phyloP scores from a whole-genome alignment of 2,797 vertebrate species.

The Erpetoichthys calabaricus region DNA sequence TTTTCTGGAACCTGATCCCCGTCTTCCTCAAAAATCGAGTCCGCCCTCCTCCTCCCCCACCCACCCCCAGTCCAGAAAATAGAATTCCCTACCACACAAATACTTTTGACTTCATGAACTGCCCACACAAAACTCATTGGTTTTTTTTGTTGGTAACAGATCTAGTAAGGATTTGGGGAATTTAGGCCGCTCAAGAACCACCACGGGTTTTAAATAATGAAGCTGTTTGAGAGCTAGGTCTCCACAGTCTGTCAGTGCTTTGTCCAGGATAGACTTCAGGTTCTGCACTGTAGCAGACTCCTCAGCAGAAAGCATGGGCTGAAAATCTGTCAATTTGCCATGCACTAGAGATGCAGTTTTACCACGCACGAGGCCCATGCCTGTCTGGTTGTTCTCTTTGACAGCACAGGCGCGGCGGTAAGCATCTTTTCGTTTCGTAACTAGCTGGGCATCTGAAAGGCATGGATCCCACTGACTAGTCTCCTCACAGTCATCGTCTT shows the following conservation, averaged over 20 bases:
- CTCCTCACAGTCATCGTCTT: conserved; percentile 34
- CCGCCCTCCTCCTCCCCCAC: too few species aligned
- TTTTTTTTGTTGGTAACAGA: conserved; percentile 78
- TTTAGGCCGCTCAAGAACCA: conserved; percentile 86
- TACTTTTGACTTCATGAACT: conserved; percentile 41
- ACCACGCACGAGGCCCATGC: conserved; percentile 46
- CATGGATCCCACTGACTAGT: conserved; percentile 18
- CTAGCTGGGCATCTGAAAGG: conserved; percentile 43
- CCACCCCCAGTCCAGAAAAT: too few species aligned
- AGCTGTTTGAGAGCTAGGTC: conserved; percentile 97
- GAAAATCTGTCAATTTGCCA: conserved; percentile 47
- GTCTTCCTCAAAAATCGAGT: too few species aligned
- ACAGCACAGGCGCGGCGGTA: conserved; percentile 46
- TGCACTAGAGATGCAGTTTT: conserved; percentile 35
- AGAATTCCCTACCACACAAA: background rate
- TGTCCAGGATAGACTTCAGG: conserved; percentile 84
- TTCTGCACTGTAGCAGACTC: conserved; percentile 73
- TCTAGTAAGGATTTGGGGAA: conserved; percentile 70
- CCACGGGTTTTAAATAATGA: conserved; percentile 95
- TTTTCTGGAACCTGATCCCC: too few species aligned
- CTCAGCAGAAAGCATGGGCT: conserved; percentile 53
- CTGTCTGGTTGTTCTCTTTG: conserved; percentile 61
- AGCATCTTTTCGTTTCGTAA: conserved; percentile 35
- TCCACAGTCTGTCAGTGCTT: conserved; percentile 84
- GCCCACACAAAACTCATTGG: conserved; percentile 71